Evolutionary conservation across 2,888 invertebrate species (phyloP), one percentile per base, ranked within the genome.

Genomic region (Polietes domitor): DNA sequence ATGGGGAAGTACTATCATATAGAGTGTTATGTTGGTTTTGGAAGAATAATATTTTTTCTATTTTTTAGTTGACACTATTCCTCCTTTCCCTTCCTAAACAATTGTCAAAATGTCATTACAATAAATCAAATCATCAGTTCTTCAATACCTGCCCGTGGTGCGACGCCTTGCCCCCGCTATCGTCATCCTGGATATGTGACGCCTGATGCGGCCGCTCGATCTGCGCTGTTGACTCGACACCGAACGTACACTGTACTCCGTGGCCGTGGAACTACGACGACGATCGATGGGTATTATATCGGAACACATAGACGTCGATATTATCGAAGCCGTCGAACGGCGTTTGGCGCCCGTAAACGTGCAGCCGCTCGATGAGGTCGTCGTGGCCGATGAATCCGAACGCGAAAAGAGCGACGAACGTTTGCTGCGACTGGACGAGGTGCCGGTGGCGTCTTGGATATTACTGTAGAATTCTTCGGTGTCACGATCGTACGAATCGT

Each of bases 321-420:
- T 89, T 1, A 92, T 92, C 4, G 92, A 92, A 47, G 92, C 90
- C 0, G 91, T 90, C 1, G 92, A 92, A n/a, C 92, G 88, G 0
- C 92, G 88, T 41, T 92, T 92, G 41, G 88, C 90, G 28, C 89
- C 90, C n/a, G 91, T 91, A 63, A 91, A 92, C 7, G 92, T 91
- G 71, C 90, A 89, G 24, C 91, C 91, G 77, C 90, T 91, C 1
- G 92, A 91, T 1, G 92, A 92, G 0, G 92, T 90, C 1, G 92
- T 92, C 0, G 92, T 92, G 12, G 92, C 92, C 47, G 92, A 92
- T 73, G 92, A 92, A 82, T 92, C 92, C 73, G 92, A 92, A 41
- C 92, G 91, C 2, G 92, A 92, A 86, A 92, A 92, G 5, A 92
- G 85, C 9, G 92, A 92, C 7, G 92, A 91, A 3, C 91, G 89